Base-by-base conservation (phyloP, 2,888 invertebrate species). In the Lycia hirtaria region DNA sequence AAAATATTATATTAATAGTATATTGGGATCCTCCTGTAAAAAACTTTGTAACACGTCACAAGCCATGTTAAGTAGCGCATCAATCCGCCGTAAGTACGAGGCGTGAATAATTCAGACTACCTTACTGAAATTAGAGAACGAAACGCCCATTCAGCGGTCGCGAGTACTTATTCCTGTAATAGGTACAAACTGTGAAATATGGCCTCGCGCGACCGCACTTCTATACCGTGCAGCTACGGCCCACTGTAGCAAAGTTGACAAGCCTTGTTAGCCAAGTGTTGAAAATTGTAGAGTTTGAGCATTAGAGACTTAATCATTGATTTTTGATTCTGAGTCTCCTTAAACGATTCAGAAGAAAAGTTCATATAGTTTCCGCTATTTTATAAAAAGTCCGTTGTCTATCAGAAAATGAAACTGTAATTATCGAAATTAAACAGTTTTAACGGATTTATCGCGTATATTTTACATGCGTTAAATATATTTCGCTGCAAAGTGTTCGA, bases 101-200 rank as follows among this genome's bases (percentile, higher is more conserved):
- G 63, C 56, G 58, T 83, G 76, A 83, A 83, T 83, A 81, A 85
- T 86, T 81, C 80, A 86, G 64, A 58, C 57, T 68, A 74, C 68
- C 76, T 77, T 80, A 77, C 73, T 68, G 76, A 76, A 80, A 82
- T 81, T 81, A 81, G 77, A 75, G 76, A 75, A 73, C 72, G 72
- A 70, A 72, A 71, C 69, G 71, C 71, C 73, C 74, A 71, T 76
- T 79, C 74, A 69, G 66, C 69, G 76, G 41, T 72, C 72, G 68
- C 65, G 66, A 69, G 69, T 65, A n/a, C n/a, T n/a, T n/a, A 69
- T 72, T 75, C 74, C 70, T 76, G 75, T 78, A 76, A 80, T 78
- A 76, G 71, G 73, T 79, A 80, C 77, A 81, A 79, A 79, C 69
- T 68, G 74, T 83, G 78, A 87, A 77, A 77, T 80, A 85, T 78